Evolutionary conservation across 2,888 invertebrate species (phyloP).

Genomic region (Lamellibrachia columna): DNA sequence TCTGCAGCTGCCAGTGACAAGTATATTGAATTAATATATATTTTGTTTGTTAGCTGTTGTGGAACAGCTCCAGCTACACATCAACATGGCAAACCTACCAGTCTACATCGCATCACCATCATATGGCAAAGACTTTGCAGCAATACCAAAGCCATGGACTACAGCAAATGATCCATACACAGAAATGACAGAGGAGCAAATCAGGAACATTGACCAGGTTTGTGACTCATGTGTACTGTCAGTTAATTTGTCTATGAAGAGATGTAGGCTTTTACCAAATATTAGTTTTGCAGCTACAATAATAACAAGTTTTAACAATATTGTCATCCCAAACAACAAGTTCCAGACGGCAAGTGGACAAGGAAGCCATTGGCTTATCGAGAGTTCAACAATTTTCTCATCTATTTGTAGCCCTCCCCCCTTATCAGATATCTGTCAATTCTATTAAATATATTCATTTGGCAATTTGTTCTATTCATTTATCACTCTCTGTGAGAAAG

Average conservation of each 20-base stretch:
- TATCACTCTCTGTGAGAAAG: no score
- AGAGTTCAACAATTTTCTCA: no score
- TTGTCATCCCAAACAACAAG: no score
- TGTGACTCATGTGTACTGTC: not conserved
- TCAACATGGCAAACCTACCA: constrained; percentile 7
- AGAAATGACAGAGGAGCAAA: constrained; percentile 57
- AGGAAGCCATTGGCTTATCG: no score
- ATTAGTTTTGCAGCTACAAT: not conserved
- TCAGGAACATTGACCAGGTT: constrained; percentile 52
- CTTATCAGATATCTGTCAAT: no score
- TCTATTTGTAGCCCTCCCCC: no score
- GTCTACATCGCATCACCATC: not conserved
- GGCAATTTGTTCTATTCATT: no score
- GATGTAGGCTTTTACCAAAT: not conserved
- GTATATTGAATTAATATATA: not conserved
- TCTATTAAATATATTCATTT: no score
- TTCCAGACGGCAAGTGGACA: no score
- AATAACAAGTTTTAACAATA: no score
- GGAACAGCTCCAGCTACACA: not conserved
- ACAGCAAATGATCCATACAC: constrained; percentile 63
- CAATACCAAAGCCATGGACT: constrained; percentile 56
- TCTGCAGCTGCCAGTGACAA: not conserved
- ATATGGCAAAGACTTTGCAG: constrained; percentile 44
- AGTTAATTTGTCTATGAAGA: not conserved
- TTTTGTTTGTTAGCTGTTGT: not conserved